phyloP scores from a whole-genome alignment of 2,888 invertebrate species.

The Megalurothrips usitatus region DNA sequence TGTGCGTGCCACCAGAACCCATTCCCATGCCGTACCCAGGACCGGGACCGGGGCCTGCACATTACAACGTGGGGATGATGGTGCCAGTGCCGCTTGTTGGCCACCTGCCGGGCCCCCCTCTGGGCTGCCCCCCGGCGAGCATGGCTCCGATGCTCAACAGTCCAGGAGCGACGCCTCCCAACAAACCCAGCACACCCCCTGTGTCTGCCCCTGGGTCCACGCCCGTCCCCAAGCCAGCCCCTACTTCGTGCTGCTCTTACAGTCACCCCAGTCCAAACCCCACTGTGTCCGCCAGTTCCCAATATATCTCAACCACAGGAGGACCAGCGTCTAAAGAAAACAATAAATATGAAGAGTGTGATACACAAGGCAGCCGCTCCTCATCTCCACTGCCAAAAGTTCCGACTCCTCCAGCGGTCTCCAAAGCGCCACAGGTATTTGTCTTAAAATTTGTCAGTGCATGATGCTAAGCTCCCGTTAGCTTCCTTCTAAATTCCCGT shows the following conservation, averaged over 20 bases:
- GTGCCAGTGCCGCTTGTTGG: neutral
- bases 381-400: neutral
- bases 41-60: neutral
- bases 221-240: neutral
- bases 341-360: neutral
- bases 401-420: neutral
- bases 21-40: neutral
- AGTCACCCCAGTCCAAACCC: neutral
- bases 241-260: neutral
- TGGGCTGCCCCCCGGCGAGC: neutral
- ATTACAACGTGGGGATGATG: slow-evolving; percentile 7
- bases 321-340: neutral
- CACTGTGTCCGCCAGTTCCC: neutral
- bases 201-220: neutral
- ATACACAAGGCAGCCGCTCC: neutral
- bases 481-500: neutral
- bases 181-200: neutral
- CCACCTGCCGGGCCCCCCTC: neutral
- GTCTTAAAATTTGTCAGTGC: neutral
- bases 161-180: neutral
- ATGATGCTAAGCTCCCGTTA: neutral
- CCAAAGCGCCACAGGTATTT: neutral
- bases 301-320: no score
- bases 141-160: neutral
- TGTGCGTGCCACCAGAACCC: neutral